Base-by-base conservation (phyloP, 1,140 invertebrate genomes). In the Drosophila pachea region DNA sequence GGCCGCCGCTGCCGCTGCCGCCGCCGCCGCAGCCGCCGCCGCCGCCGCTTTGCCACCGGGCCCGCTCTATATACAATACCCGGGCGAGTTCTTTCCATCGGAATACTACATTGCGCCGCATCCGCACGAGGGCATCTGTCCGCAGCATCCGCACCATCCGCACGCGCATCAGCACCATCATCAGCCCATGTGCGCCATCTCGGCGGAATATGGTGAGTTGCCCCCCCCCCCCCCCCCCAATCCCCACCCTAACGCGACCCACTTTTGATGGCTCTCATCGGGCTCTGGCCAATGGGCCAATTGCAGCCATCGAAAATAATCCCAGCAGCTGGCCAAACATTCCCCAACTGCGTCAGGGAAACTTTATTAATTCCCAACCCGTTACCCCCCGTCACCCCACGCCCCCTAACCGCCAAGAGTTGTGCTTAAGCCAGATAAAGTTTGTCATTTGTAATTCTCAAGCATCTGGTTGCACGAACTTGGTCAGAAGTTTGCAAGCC, bases 71-170 rank as follows among this genome's bases (percentile, higher is more conserved):
- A 89, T 89, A 40, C 88, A 78, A 65, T 89, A 89, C 74, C 76
- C 86, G 29, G 73, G 86, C 48, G 88, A 89, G 38, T 89, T 87
- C 50, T 89, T 78, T 89, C 87, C 88, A 50, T 71, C 87, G 47
- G 87, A 89, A 54, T 88, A 89, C 69, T 89, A 88, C 48, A 81
- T 89, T 6, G 81, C 87, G 16, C 88, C 88, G 12, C 84, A 89
- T 74, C 84, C 87, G 53, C 78, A 87, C 60, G 88, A 89, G 59
- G 84, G 81, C n/a, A 89, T 89, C 40, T 89, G 88, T 72, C 88
- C 88, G 36, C 87, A 88, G 59, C 88, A 89, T 74, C 82, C 86
- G 45, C 87, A 89, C 69, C 84, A 87, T 62, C 84, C 78, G 66
- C 67, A 82, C 52, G 73, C 76, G 35, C 70, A 86, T 45, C 77